Conservation (phyloP, 2,113 vertebrate species). For the Cryptomyrus ogoouensis region DNA sequence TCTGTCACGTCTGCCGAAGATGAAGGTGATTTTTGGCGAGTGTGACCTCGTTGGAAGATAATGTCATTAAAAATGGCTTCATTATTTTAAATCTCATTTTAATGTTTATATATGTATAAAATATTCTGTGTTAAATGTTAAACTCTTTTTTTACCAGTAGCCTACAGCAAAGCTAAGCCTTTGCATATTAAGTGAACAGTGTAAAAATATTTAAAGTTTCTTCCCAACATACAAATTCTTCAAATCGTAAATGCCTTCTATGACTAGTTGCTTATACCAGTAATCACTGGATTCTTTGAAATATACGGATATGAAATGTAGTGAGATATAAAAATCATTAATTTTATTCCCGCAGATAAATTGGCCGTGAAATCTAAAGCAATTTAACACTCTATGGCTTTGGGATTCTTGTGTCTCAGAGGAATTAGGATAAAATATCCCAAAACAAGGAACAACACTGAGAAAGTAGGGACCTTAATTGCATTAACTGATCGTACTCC, state of each 20-base stretch:
- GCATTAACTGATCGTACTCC: constrained; percentile 82
- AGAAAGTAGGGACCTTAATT: constrained; percentile 40
- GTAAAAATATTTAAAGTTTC: not conserved
- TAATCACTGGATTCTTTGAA: not conserved
- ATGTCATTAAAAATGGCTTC: not conserved
- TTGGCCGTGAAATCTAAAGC: not conserved
- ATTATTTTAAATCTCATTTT: not conserved
- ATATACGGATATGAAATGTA: not conserved
- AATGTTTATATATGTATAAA: not conserved
- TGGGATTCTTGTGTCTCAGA: not conserved
- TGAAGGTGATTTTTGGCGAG: not conserved
- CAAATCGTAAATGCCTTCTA: not conserved
- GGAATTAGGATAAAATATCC: not conserved
- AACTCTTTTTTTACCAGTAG: not conserved
- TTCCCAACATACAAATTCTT: not conserved
- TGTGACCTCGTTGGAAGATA: not conserved
- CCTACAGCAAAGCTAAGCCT: not conserved
- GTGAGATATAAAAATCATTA: not conserved
- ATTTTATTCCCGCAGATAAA: not conserved
- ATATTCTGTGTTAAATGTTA: not conserved
- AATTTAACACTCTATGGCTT: not conserved
- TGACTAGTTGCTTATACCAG: not conserved
- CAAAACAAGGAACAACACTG: not conserved
- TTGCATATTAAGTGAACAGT: not conserved
- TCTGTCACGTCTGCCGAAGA: not conserved